phyloP scores from a whole-genome alignment of 2,113 vertebrate species.

The Tichodroma muraria region DNA sequence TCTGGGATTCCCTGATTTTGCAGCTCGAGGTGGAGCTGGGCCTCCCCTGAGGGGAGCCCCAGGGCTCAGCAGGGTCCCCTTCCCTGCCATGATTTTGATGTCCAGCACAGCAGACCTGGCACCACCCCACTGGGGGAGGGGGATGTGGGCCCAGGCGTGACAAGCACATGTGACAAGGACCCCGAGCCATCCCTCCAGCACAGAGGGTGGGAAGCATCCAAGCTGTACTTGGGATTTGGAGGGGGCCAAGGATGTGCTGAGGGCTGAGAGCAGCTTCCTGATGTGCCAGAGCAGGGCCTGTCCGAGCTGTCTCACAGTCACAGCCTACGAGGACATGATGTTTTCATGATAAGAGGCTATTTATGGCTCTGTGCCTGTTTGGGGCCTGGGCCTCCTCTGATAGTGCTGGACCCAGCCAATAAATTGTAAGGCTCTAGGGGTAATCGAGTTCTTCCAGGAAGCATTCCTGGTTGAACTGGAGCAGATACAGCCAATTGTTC shows the following conservation, averaged over 20 bases:
- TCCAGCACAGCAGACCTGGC: background rate
- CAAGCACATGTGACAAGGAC: background rate
- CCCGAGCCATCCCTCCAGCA: background rate
- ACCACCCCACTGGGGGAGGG: rapidly evolving
- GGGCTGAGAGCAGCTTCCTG: background rate
- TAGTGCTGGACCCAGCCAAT: background rate
- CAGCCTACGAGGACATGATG: background rate
- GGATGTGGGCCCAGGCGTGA: rapidly evolving
- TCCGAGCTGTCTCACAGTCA: background rate
- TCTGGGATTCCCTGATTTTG: background rate
- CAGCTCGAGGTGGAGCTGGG: background rate
- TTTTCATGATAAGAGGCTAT: background rate
- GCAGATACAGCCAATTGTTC: background rate
- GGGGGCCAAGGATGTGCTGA: background rate
- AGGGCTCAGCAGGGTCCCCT: background rate
- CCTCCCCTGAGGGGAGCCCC: background rate
- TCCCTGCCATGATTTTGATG: background rate
- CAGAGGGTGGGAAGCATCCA: background rate
- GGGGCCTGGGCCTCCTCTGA: background rate
- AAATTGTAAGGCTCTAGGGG: background rate
- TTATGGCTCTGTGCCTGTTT: background rate
- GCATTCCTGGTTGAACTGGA: slow-evolving; percentile 13
- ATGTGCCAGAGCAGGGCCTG: background rate
- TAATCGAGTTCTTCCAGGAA: slow-evolving; percentile 31
- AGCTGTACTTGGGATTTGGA: background rate